Evolutionary conservation across 2,797 vertebrate genomes (phyloP), one percentile per base, ranked within the genome.

Genomic region (Darevskia nairensis): DNA sequence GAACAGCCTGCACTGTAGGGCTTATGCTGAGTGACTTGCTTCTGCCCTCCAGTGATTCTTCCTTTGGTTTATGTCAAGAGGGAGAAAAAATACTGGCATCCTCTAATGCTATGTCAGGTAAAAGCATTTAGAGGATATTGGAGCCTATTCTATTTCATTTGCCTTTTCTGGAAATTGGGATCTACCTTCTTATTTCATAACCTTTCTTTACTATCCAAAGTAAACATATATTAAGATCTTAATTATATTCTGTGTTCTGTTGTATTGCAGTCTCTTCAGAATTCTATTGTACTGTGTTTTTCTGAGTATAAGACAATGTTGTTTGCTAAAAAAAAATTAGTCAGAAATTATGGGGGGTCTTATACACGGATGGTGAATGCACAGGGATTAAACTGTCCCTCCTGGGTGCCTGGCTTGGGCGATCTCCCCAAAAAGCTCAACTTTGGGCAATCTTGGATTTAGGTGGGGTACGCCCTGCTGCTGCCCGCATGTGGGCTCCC

Each of bases 41-140:
- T 84, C 87, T 95, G 92, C 90, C 93, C 82, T 94, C 93, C 7
- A 88, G 92, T 92, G 90, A 92, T 55, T 89, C 82, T 89, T 39
- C 75, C 10, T 92, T 90, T 69, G 77, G 5, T 71, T 94, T 92
- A 84, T 83, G 81, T 84, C 91, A 91, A 68, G 86, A 27, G 8
- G 89, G 85, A 92, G 91, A 93, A 94, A 19, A 88, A 35, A 1
- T 90, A 92, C 41, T 1, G 81, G 32, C 84, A 85, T 39, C 82
- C 66, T 92, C 92, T 92, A 71, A 90, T 92, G 90, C 89, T 90
- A 72, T 88, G 69, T 79, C 92, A 96, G 97, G 97, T 97, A 97
- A 96, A 89, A 86, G 50, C 74, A 23, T 32, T 41, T 23, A 91
- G 86, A 90, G 79, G 85, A 76, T 44, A 0, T 13, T 55, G 91